Evolutionary conservation across 2,797 vertebrate species (phyloP), one percentile per base, ranked within the genome.

Genomic region (Tympanoctomys barrerae): DNA sequence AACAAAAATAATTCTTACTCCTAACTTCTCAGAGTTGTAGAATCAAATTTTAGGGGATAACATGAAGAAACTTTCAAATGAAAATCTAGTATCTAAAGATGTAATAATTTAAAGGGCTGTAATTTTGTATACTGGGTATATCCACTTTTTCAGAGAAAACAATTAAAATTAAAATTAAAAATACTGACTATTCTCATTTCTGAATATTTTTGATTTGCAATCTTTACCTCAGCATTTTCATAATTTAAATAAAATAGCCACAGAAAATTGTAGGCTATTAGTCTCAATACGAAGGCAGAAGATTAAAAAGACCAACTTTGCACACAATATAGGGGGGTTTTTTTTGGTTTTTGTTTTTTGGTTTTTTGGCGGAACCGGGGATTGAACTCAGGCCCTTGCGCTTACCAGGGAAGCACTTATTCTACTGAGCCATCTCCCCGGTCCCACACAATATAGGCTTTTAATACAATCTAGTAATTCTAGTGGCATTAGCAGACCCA

Each of bases 161-260:
- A 61, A 26, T 42, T 42, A 66, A 91, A 90, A 87, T 75, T 89
- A 94, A 96, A 95, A 94, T 64, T 24, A 92, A 89, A 84, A 87
- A 70, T 0, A 87, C 31, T 19, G 81, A 28, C 12, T 59, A 54
- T 59, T 89, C 54, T 92, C 49, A 86, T 66, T 90, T 94, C 62
- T 93, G 36, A 81, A 22, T 91, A 68, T 73, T 95, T 95, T 91
- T 95, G 36, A 94, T 57, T 95, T 28, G 36, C 42, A 91, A 77
- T 52, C 33, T 80, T 92, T 83, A 90, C 90, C 5, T 61, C 26
- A 78, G 75, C 70, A 95, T 92, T 83, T 77, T 92, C 62, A 73
- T 77, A 95, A 92, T 81, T 93, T 95, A 93, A 90, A 90, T 86
- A 61, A 97, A 95, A 83, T 71, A 94, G 39, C 83, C 36, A 96